phyloP scores from a whole-genome alignment of 1,140 invertebrate genomes.

The Prorops nasuta region DNA sequence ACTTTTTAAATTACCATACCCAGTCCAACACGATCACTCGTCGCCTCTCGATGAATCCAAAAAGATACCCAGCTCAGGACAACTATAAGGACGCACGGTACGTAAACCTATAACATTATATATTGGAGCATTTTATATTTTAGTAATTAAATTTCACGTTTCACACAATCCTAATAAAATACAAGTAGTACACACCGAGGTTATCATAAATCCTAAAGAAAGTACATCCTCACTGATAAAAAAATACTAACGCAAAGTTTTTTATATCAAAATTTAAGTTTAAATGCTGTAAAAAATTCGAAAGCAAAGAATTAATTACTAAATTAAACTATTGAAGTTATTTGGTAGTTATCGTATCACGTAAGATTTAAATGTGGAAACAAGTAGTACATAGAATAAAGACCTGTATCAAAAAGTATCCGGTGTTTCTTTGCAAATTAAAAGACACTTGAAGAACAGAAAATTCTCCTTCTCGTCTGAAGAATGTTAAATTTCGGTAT shows the following conservation, averaged over 20 bases:
- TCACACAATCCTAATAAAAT: no score
- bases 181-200: no score
- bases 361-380: neutral
- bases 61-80: slow-evolving; percentile 96
- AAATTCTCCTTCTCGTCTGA: slow-evolving; percentile 79
- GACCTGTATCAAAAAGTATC: slow-evolving; percentile 89
- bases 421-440: slow-evolving; percentile 85
- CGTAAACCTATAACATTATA: slow-evolving; percentile 82
- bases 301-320: no score
- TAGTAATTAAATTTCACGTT: no score
- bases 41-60: slow-evolving; percentile 95
- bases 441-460: slow-evolving; percentile 90
- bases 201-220: no score
- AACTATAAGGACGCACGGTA: slow-evolving; percentile 92
- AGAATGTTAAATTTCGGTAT: slow-evolving; percentile 75
- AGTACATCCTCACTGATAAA: no score
- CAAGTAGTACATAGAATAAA: neutral
- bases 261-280: no score
- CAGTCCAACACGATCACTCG: slow-evolving; percentile 71
- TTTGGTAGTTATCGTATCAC: no score
- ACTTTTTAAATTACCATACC: slow-evolving; percentile 52
- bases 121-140: no score
- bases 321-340: no score
- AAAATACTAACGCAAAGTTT: no score
- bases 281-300: no score